Conservation (phyloP, 2,797 vertebrate species). For the Micromesistius poutassou region DNA sequence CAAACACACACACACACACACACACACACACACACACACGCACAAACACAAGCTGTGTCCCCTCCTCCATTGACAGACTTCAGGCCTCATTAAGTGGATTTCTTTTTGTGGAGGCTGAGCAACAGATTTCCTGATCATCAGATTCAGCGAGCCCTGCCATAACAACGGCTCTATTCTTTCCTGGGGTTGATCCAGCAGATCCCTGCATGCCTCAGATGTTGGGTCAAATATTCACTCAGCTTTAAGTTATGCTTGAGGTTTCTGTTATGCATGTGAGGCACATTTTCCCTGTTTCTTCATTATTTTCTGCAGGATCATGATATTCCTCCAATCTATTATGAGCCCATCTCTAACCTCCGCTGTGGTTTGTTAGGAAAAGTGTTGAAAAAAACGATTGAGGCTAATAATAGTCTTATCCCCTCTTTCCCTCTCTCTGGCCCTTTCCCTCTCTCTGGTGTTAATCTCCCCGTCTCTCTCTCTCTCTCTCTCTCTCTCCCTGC, state of each 20-base stretch:
- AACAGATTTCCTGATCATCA: slow-evolving; percentile 18
- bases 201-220: background rate
- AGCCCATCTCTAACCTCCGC: slow-evolving; percentile 3
- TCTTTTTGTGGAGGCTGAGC: slow-evolving; percentile 17
- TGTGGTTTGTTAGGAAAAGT: slow-evolving; percentile 10
- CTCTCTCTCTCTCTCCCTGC: background rate
- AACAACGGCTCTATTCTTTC: slow-evolving; percentile 19
- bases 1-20: too few relatives aligned
- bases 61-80: slow-evolving; percentile 21
- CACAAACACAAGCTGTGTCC: slow-evolving; percentile 5
- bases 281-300: background rate
- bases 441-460: too few relatives aligned
- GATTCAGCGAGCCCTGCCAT: slow-evolving; percentile 1
- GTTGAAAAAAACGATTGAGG: background rate
- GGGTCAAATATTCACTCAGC: slow-evolving; percentile 12
- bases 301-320: slow-evolving; percentile 19
- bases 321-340: background rate
- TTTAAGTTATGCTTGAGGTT: slow-evolving; percentile 8
- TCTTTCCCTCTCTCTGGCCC: background rate
- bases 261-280: slow-evolving; percentile 9
- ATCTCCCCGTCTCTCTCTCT: background rate
- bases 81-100: slow-evolving; percentile 6
- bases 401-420: background rate
- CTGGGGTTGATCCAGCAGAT: slow-evolving; percentile 14
- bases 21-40: background rate